These are phyloP conservation scores for Perizoma affinitatum DNA, from an alignment of 2,888 invertebrate species.

Conservation along the genomic window DNA sequence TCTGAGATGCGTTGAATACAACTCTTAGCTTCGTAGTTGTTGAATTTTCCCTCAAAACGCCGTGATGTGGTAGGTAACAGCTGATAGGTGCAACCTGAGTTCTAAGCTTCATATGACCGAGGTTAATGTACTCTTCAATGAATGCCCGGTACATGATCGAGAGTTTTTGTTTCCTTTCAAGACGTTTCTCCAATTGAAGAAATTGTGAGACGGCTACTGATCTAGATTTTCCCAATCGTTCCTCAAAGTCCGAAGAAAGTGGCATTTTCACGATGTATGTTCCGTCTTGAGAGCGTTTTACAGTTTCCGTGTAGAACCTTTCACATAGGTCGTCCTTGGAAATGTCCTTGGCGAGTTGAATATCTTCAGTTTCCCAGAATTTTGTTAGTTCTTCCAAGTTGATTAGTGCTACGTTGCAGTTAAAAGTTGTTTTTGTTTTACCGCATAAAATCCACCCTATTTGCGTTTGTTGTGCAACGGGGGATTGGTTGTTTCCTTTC, in stretches of 20 bases:
- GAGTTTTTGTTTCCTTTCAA: not conserved
- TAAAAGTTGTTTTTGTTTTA: no score
- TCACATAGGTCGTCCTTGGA: constrained; percentile 26
- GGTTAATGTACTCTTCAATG: not conserved
- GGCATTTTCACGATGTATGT: constrained; percentile 34
- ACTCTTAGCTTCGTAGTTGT: constrained; percentile 32
- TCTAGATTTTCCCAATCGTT: constrained; percentile 27
- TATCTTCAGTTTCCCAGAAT: no score
- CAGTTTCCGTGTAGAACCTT: constrained; percentile 23
- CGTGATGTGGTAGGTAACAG: constrained; percentile 31
- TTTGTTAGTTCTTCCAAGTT: no score
- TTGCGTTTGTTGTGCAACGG: no score
- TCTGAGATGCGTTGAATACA: constrained; percentile 27
- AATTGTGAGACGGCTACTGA: constrained; percentile 20
- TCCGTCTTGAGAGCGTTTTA: constrained; percentile 11
- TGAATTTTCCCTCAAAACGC: constrained; percentile 25
- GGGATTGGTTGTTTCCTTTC: no score
- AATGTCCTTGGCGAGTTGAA: not conserved
- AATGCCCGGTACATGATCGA: not conserved
- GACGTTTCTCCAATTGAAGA: constrained; percentile 16
- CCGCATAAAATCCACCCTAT: no score
- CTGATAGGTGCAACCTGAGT: not conserved
- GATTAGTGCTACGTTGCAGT: no score
- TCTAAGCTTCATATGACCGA: not conserved
- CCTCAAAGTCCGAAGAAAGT: constrained; percentile 13